Evolutionary conservation across 2,797 vertebrate genomes (phyloP), one percentile per base, ranked within the genome.

Genomic region (Tolypeutes matacus): DNA sequence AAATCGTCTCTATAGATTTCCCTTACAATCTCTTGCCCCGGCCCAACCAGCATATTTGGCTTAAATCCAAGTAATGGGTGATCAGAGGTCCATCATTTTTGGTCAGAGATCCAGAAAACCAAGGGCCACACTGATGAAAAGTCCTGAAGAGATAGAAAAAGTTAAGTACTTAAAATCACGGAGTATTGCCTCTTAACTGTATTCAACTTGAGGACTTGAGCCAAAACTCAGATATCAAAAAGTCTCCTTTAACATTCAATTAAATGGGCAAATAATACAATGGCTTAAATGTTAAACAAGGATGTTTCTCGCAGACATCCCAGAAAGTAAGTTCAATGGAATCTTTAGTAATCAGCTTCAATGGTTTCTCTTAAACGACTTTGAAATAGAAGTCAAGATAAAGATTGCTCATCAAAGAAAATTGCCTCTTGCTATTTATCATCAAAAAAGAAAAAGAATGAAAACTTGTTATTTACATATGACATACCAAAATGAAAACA

Each of bases 341-440:
- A 88, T 83, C 51, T 89, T 93, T 67, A 51, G 94, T 70, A 64
- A 84, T 72, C 34, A 27, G 36, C 25, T 84, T 69, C 51, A 91
- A 27, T 23, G 20, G 36, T 23, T 80, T 51, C 92, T 86, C 86
- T 72, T 36, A 89, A 88, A 85, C 65, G 46, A 80, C 42, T 89
- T 82, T 82, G 34, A 64, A 94, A 80, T 51, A 87, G 27, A 93
- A 87, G 17, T 87, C 34, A 87, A 90, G 77, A 90, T 82, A 84
- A 67, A 53, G 20, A 86, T 11, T 72, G 2, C 2, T 86, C 9
- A 77, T 53, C 12, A 51, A 88, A 42, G n/a, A 72, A 64, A 5
- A 58, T 89, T 81, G 65, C 1, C 73, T 2, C 12, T 39, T 77
- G n/a, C 21, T 78, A 78, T 83, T 96, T 65, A 78, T 73, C 21